Percentiles rank a stretch among this genome's conserved stretches.
phyloP scores from a whole-genome alignment of 2,797 vertebrate species.

The Hippoglossus hippoglossus region DNA sequence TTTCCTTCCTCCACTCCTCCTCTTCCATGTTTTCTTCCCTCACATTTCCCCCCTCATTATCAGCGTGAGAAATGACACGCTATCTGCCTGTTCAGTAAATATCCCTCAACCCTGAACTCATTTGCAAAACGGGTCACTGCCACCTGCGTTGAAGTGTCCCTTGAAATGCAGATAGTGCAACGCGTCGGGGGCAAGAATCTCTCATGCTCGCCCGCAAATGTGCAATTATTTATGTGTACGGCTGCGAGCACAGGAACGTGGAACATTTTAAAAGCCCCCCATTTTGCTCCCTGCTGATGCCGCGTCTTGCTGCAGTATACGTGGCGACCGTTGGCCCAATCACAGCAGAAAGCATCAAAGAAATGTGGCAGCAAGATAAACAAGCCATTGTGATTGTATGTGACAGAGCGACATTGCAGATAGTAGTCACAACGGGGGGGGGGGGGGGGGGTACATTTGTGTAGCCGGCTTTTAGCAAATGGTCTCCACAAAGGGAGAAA shows the following conservation, averaged over 20 bases:
- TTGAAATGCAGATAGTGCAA: constrained; percentile 40
- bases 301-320: constrained; percentile 22
- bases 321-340: constrained; percentile 28
- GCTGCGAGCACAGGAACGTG: constrained; percentile 32
- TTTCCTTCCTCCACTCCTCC: constrained; percentile 49
- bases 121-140: constrained; percentile 58
- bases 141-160: constrained; percentile 47
- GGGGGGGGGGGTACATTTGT: constrained; percentile 44
- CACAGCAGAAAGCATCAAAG: constrained; percentile 42
- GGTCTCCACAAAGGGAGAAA: constrained; percentile 26
- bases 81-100: constrained; percentile 54
- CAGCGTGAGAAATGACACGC: constrained; percentile 49
- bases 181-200: constrained; percentile 12
- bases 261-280: constrained; percentile 38
- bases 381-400: constrained; percentile 43
- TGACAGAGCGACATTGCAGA: constrained; percentile 58
- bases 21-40: constrained; percentile 53
- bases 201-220: constrained; percentile 11
- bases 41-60: constrained; percentile 55
- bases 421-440: constrained; percentile 65
- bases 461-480: constrained; percentile 41
- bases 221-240: constrained; percentile 33
- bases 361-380: constrained; percentile 60
- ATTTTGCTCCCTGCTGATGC: constrained; percentile 55
- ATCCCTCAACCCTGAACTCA: constrained; percentile 53